Conservation (phyloP, 2,888 invertebrate species). For the Chouioia cunea region DNA sequence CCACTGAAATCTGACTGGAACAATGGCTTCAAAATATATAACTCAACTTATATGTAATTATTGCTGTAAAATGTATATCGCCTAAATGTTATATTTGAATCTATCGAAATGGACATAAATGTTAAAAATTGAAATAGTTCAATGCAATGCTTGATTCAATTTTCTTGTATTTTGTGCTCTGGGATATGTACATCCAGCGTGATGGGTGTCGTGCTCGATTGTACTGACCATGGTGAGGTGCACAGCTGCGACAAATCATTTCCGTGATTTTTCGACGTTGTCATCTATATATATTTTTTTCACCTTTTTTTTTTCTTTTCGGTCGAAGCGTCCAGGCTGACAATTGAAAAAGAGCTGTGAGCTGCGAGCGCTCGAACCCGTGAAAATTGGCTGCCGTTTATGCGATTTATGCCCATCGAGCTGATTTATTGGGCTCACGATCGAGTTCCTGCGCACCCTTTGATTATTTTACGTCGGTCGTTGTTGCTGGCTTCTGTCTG, state of each 20-base stretch:
- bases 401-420: constrained; percentile 43
- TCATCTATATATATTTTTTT: constrained; percentile 39
- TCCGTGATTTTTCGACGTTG: constrained; percentile 37
- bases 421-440: constrained; percentile 38
- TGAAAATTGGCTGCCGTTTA: constrained; percentile 41
- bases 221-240: no score
- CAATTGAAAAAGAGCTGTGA: constrained; percentile 18
- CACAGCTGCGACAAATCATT: constrained; percentile 44
- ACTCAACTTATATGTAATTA: no score
- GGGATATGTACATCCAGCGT: no score
- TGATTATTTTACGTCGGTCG: constrained; percentile 39
- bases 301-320: constrained; percentile 18
- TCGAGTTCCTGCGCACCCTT: constrained; percentile 15
- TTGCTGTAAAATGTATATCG: no score
- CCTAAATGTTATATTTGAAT: no score
- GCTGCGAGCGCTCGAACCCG: constrained; percentile 2
- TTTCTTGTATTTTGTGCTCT: no score
- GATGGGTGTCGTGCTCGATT: no score
- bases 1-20: no score
- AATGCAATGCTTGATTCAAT: no score
- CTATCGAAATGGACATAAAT: no score
- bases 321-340: neutral
- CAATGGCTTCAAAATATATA: no score
- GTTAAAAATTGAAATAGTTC: no score
- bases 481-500: neutral